A percentile compares a stretch with the other conserved stretches of the same genome.
Evolutionary conservation across 2,888 invertebrate species (phyloP).

Genomic region (Ochropacha duplaris): DNA sequence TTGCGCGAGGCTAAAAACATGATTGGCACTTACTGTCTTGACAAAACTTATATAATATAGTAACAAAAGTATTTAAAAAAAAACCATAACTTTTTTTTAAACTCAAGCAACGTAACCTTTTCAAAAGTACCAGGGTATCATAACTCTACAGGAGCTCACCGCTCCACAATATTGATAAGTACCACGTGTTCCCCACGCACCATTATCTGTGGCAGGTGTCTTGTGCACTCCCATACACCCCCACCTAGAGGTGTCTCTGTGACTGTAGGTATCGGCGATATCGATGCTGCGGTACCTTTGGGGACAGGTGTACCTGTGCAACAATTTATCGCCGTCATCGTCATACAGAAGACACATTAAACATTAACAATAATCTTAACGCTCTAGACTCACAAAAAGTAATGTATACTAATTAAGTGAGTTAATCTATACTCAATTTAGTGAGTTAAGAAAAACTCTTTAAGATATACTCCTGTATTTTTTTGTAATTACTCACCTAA

Average conservation of each 20-base stretch:
- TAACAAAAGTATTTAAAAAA: background rate
- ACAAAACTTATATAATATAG: background rate
- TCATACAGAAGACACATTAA: too few species aligned
- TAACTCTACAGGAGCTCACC: constrained; percentile 29
- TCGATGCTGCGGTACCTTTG: constrained; percentile 64
- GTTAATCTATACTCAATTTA: too few species aligned
- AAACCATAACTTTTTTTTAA: too few species aligned
- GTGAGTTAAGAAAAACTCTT: too few species aligned
- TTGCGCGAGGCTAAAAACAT: background rate
- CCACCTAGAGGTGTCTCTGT: constrained; percentile 82
- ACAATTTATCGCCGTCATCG: too few species aligned
- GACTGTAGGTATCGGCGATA: constrained; percentile 79
- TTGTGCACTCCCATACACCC: constrained; percentile 86
- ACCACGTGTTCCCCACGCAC: constrained; percentile 91
- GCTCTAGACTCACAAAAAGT: too few species aligned
- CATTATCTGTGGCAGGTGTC: constrained; percentile 86
- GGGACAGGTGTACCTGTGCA: constrained; percentile 61
- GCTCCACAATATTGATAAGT: constrained; percentile 71
- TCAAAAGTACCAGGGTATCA: background rate
- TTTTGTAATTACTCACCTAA: constrained; percentile 69
- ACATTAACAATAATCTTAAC: too few species aligned
- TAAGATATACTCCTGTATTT: too few species aligned
- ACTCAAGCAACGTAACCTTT: too few species aligned
- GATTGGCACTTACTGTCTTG: too few species aligned
- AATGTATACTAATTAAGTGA: too few species aligned